Evolutionary conservation across 2,888 invertebrate genomes (phyloP), one percentile per base, ranked within the genome.

Genomic region (Agrenia bidenticulata): DNA sequence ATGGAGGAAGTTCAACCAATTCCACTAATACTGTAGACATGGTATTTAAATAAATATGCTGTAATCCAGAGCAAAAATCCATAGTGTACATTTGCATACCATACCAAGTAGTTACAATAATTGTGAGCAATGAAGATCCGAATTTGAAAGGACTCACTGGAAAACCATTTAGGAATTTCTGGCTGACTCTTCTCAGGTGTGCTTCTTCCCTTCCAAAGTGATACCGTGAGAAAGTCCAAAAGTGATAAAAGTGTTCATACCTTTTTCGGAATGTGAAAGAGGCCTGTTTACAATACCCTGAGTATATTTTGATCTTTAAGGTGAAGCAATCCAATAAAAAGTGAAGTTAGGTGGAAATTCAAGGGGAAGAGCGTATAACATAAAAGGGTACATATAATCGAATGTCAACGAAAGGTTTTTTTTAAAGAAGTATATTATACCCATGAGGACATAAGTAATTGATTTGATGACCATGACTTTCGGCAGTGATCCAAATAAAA

Each of bases 391-490:
- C 4, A 32, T 4, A 32, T 7, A 7, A 4, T 32, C 11, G 32
- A 11, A 11, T 7, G 11, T 32, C 11, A 32, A 32, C 5, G 32
- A 32, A 32, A 32, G 32, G 32, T 32, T 32, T 32, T 32, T 32
- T 32, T 32, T 32, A 32, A 32, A 19, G 45, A 19, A 45, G 9
- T 45, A 45, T n/a, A 9, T 45, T 45, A 45, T 45, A 7, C 32
- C 11, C 32, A 32, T 7, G 32, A 32, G 32, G 32, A 32, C 32
- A 32, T 11, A 32, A 7, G 45, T 19, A 45, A 17, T 45, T 15
- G 15, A 45, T 51, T n/a, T 26, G 55, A 55, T 55, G 55, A 55
- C 55, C 55, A 26, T 55, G 55, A 55, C 55, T 55, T 32, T 55
- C 26, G 32, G 27, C 45, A 45, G 45, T 45, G 45, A 45, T 15